Base-by-base conservation (phyloP, 1,140 invertebrate species). In the Bombus haemorrhoidalis region DNA sequence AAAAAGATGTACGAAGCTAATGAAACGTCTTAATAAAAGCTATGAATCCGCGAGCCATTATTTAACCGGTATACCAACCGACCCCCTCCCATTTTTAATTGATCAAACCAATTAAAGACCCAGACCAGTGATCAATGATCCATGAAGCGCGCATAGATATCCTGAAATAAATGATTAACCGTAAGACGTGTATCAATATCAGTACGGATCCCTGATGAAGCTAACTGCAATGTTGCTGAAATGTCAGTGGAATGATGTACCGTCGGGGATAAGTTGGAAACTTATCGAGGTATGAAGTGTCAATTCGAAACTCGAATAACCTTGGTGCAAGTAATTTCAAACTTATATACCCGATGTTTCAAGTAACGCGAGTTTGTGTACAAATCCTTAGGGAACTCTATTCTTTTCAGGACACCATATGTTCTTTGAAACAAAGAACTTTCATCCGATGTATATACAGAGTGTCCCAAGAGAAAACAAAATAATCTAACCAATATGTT, bases 111-210 rank as follows among this genome's bases (percentile, higher is more conserved):
- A 76, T 76, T 76, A 76, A 76, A 76, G 32, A n/a, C 34, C 53
- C 47, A 9, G 43, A 2, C 12, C 34, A 25, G 41, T 76, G 74
- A 76, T 59, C 47, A 39, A 76, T 53, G 74, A 76, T 34, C 53
- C 74, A 25, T 37, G 74, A 37, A 57, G 74, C 32, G 34, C 25
- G 25, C 53, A 59, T 37, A 59, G 74, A 59, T 53, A 76, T 59
- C 53, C 47, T 18, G 74, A 39, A 59, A 76, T 76, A 59, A 76
- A 59, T 76, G 74, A 76, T 76, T 68, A 76, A 76, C n/a, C 74
- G 53, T 37, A 34, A 59, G 28, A 39, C 25, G 2, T 8, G 74
- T 34, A 59, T 76, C 74, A 59, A 59, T 76, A 59, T 76, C 34
- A n/a, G 74, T 3, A 10, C 9, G 2, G 6, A 9, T 2, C 12